phyloP scores from a whole-genome alignment of 2,888 invertebrate species.

The Heteropelma amictum region DNA sequence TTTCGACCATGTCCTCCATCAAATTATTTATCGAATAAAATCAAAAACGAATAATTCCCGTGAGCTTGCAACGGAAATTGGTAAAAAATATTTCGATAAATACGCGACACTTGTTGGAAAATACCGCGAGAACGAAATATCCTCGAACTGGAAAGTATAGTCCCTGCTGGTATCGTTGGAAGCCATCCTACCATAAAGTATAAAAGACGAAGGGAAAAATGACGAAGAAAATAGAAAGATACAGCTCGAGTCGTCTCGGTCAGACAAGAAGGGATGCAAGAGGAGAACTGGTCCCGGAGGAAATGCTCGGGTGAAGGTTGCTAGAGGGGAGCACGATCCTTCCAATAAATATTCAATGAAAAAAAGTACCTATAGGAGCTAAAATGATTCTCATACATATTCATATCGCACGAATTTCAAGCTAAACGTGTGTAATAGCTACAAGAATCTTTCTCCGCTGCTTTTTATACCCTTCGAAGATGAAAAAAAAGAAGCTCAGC shows the following conservation, averaged over 20 bases:
- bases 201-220: neutral
- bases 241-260: constrained; percentile 4
- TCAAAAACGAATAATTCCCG: too few species aligned
- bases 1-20: too few species aligned
- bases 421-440: constrained; percentile 1
- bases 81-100: too few species aligned
- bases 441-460: neutral
- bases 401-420: constrained; percentile 5
- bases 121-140: too few species aligned
- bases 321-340: neutral
- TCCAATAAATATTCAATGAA: constrained; percentile 17
- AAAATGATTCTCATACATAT: constrained; percentile 1
- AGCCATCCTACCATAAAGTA: too few species aligned
- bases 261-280: neutral
- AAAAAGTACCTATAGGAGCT: neutral
- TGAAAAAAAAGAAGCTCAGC: neutral
- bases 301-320: neutral
- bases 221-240: neutral
- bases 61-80: too few species aligned
- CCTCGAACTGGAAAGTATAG: too few species aligned
- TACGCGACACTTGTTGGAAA: too few species aligned
- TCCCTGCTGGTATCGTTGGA: too few species aligned
- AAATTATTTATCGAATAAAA: too few species aligned
- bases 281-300: neutral
- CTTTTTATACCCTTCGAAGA: neutral